Evolutionary conservation across 2,113 vertebrate species (phyloP).

Genomic region (Etheostoma spectabile): DNA sequence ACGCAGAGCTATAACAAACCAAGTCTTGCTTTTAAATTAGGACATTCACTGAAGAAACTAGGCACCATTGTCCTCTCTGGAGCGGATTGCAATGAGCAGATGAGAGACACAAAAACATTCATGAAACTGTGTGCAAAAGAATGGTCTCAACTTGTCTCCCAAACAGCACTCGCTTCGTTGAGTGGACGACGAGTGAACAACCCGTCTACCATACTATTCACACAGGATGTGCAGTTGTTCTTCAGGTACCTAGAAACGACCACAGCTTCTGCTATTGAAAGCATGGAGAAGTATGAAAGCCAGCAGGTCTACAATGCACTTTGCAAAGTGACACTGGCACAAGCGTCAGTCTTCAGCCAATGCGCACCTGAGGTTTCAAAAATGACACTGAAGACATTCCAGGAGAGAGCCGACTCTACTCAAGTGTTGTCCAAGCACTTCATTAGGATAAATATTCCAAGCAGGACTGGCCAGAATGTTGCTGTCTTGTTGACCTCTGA

Average conservation of each 20-base stretch:
- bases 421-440: conserved; percentile 61
- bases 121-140: conserved; percentile 38
- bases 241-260: conserved; percentile 42
- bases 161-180: background rate
- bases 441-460: conserved; percentile 50
- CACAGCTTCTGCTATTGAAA: conserved; percentile 29
- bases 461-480: conserved; percentile 4
- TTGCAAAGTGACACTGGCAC: conserved; percentile 61
- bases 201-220: conserved; percentile 62
- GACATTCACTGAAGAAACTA: conserved; percentile 40
- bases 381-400: conserved; percentile 62
- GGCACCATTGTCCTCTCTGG: conserved; percentile 24
- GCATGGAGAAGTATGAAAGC: conserved; percentile 24
- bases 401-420: conserved; percentile 14
- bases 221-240: conserved; percentile 49
- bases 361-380: conserved; percentile 50
- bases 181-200: conserved; percentile 27
- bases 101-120: conserved; percentile 32
- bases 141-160: conserved; percentile 24
- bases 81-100: background rate
- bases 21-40: conserved; percentile 45
- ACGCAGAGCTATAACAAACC: conserved; percentile 33
- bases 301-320: conserved; percentile 46
- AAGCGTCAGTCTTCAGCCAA: conserved; percentile 57
- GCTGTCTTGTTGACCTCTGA: conserved; percentile 59